Evolutionary conservation across 2,888 invertebrate species (phyloP).

Genomic region (Therioaphis trifolii): DNA sequence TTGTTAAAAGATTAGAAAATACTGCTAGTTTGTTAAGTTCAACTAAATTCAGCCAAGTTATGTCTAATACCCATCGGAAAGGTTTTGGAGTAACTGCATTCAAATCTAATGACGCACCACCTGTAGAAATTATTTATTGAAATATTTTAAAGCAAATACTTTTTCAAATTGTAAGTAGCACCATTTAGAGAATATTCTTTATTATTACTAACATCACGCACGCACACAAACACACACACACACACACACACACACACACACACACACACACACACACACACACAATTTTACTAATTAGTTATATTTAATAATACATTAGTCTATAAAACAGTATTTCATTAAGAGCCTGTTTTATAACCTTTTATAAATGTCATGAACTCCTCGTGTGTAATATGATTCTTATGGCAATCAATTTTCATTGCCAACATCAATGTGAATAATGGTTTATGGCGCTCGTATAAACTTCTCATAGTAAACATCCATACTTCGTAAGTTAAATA

Average conservation of each 20-base stretch:
- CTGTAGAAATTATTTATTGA: slow-evolving; percentile 66
- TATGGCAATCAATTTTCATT: slow-evolving; percentile 92
- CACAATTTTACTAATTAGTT: too few relatives aligned
- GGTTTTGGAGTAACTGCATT: slow-evolving; percentile 94
- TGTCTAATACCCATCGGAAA: slow-evolving; percentile 93
- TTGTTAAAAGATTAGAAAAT: slow-evolving; percentile 82
- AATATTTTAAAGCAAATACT: too few relatives aligned
- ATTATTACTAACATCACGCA: too few relatives aligned
- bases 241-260: too few relatives aligned
- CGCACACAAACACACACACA: slow-evolving; percentile 11
- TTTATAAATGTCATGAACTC: slow-evolving; percentile 97
- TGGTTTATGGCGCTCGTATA: slow-evolving; percentile 93
- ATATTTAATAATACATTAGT: too few relatives aligned
- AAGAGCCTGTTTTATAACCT: too few relatives aligned
- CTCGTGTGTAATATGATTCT: slow-evolving; percentile 82
- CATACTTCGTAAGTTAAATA: slow-evolving; percentile 93
- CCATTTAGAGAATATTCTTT: too few relatives aligned
- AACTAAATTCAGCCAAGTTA: slow-evolving; percentile 95
- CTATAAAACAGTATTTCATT: too few relatives aligned
- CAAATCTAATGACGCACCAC: slow-evolving; percentile 92
- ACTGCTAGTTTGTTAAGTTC: slow-evolving; percentile 87
- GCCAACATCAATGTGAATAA: slow-evolving; percentile 93
- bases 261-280: too few relatives aligned
- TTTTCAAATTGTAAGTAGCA: too few relatives aligned
- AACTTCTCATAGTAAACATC: slow-evolving; percentile 89